Evolutionary conservation across 2,888 invertebrate species (phyloP), one percentile per base, ranked within the genome.

Genomic region (Mantis religiosa): DNA sequence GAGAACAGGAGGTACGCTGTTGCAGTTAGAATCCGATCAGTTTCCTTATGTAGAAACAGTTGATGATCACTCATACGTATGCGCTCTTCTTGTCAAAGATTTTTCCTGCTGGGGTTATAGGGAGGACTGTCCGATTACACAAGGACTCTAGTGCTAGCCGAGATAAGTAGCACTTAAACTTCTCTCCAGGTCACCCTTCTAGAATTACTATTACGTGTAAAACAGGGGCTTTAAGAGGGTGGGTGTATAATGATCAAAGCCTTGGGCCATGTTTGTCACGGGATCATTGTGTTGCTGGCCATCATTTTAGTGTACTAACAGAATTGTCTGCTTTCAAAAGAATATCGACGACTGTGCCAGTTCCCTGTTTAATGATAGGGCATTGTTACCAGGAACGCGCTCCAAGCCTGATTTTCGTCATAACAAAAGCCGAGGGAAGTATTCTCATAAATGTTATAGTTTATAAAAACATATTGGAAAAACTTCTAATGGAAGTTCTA

Each of bases 21-120:
- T 71, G 25, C 54, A 25, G 15, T 84, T 34, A n/a, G 15, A 28
- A 47, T 4, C 85, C 54, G 85, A 85, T 85, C 85, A n/a, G 28
- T 86, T 71, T 71, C 86, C 54, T 86, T 86, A 81, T 71, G 81
- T 86, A n/a, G 86, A 86, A 86, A 86, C 54, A 14, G 85, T 54
- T 27, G 84, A 30, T 30, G 84, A 84, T 84, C 30, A 84, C 84
- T 84, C 54, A 54, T 14, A 15, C 81, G 86, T 14, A 86, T 86
- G 54, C 30, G 86, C 86, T 71, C 30, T 86, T 86, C 4, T 71
- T 71, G 54, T 71, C 54, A 71, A 71, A 71, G 54, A 71, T 71
- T 20, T 41, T 71, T 71, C 54, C 54, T 71, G 54, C 20, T 25
- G 25, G 25, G 20, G 54, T 20, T 15, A 54, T 15, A 54, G 54